Base-by-base conservation (phyloP, 2,888 invertebrate genomes). In the Acleris holmiana region DNA sequence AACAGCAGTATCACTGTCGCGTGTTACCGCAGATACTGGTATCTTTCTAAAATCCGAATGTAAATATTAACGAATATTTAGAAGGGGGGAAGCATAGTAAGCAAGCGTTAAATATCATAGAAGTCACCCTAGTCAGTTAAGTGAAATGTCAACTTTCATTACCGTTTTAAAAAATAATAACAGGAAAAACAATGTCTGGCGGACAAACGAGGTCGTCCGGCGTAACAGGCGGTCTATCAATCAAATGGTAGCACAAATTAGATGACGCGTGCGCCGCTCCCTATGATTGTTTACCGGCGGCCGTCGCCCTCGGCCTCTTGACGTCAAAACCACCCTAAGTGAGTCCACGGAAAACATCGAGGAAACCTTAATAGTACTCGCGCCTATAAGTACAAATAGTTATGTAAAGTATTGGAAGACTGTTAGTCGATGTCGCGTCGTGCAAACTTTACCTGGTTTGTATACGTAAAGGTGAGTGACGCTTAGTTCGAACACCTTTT, bases 211-310 rank as follows among this genome's bases (percentile, higher is more conserved):
- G 84, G 84, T 82, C 84, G 73, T 85, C 84, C 83, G 78, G 80
- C 85, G 80, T 85, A 84, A 83, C 86, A 84, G 84, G 84, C 85
- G 83, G 85, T 84, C 87, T 82, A 89, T 90, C 89, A 89, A 89
- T 89, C 88, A 89, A 86, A 77, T 77, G 68, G 75, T 73, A 71
- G 70, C 71, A 76, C 76, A 78, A 83, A 84, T 84, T 83, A 82
- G 76, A 82, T 89, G 88, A 88, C 86, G 86, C 84, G 82, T 83
- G 82, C 81, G 83, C 83, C 87, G 82, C 85, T 82, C 88, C 87
- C 84, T 74, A 71, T 23, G 25, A 70, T 76, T 83, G 80, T 86
- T 83, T 80, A 72, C 79, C 65, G 69, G 70, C 65, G 72, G 71
- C 67, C 73, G 73, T 67, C 69, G 68, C 58, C 21, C 73, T 74